Conservation (phyloP, 2,113 vertebrate species). For the Istiophorus platypterus region DNA sequence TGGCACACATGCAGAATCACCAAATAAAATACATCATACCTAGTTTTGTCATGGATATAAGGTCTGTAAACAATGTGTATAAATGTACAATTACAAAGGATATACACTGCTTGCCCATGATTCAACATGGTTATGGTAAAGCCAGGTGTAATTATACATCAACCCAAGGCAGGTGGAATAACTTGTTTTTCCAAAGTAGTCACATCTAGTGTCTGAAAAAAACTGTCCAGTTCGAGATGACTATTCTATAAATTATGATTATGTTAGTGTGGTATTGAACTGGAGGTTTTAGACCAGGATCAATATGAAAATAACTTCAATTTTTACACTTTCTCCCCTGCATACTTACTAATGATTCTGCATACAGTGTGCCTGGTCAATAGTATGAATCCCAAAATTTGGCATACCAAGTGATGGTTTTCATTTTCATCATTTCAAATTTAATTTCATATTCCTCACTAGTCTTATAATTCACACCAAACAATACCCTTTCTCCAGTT, state of each 20-base stretch:
- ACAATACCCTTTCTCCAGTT: not conserved
- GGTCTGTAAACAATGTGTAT: constrained; percentile 9
- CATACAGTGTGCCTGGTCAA: not conserved
- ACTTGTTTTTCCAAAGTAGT: not conserved
- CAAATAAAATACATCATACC: constrained; percentile 9
- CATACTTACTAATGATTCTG: not conserved
- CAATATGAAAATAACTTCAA: not conserved
- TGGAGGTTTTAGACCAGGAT: not conserved
- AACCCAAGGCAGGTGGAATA: not conserved
- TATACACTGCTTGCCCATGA: not conserved
- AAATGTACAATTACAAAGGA: not conserved
- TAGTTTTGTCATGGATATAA: constrained; percentile 8
- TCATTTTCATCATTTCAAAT: not conserved
- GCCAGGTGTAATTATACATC: not conserved
- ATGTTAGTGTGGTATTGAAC: not conserved
- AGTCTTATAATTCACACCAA: not conserved
- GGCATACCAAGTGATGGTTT: not conserved
- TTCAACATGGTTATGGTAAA: not conserved
- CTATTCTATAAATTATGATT: not conserved
- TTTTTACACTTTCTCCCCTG: not conserved
- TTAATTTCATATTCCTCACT: not conserved
- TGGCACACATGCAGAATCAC: constrained; percentile 28
- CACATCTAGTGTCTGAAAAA: not conserved
- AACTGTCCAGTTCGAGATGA: not conserved
- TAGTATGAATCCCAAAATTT: not conserved